phyloP scores from a whole-genome alignment of 2,797 vertebrate species.

The Cossypha caffra region DNA sequence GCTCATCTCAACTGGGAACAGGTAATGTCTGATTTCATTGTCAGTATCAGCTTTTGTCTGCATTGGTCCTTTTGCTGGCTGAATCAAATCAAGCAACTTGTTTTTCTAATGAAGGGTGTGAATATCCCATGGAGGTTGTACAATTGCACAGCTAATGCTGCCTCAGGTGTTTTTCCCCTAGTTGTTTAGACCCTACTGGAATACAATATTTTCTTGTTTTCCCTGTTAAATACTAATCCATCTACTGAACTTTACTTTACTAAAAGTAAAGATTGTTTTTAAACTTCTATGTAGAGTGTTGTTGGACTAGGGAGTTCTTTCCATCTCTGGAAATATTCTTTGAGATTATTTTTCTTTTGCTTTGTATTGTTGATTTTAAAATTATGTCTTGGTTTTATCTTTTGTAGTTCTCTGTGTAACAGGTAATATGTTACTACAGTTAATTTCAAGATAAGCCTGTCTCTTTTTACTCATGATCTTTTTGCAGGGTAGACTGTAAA shows the following conservation, averaged over 20 bases:
- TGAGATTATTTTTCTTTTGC: background rate
- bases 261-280: background rate
- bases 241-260: background rate
- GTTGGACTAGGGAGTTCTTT: background rate
- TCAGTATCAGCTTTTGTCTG: background rate
- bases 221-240: background rate
- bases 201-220: background rate
- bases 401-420: background rate
- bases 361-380: background rate
- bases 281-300: background rate
- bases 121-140: background rate
- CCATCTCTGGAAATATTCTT: background rate
- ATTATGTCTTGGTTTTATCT: background rate
- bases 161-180: background rate
- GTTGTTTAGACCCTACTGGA: background rate
- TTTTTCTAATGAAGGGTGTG: background rate
- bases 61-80: background rate
- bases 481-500: background rate
- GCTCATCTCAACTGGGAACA: constrained; percentile 90
- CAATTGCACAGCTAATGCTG: background rate
- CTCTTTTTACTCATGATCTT: background rate
- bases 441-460: background rate
- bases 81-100: background rate
- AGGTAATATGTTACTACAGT: background rate
- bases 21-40: constrained; percentile 75